Evolutionary conservation across 2,888 invertebrate genomes (phyloP).

Genomic region (Chelonus formosanus): DNA sequence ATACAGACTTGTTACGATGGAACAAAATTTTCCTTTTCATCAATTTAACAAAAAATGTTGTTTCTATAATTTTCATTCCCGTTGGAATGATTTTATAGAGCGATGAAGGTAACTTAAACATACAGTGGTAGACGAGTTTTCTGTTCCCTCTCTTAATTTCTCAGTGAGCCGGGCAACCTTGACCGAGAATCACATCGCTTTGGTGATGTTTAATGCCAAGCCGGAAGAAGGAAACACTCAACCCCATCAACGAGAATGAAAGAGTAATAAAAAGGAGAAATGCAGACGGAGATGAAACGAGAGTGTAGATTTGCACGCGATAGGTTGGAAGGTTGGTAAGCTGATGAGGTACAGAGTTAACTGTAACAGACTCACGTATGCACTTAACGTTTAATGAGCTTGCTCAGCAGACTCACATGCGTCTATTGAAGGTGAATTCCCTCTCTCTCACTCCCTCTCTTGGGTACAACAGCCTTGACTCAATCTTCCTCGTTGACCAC

Average conservation of each 20-base stretch:
- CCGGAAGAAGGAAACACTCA: slow-evolving; percentile 16
- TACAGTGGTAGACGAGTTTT: slow-evolving; percentile 6
- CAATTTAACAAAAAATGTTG: too few species aligned
- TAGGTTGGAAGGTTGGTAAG: slow-evolving; percentile 3
- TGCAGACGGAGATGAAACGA: too few species aligned
- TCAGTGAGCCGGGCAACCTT: slow-evolving; percentile 10
- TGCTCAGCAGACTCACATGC: slow-evolving; percentile 9
- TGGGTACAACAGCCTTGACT: slow-evolving; percentile 15
- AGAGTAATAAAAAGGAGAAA: too few species aligned
- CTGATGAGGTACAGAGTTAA: background rate
- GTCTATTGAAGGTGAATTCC: background rate
- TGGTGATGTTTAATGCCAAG: slow-evolving; percentile 20
- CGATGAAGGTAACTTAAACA: background rate
- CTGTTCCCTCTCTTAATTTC: background rate
- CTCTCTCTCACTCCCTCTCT: slow-evolving; percentile 7
- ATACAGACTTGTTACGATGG: too few species aligned
- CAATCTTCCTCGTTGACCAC: slow-evolving; percentile 14
- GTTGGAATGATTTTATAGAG: too few species aligned
- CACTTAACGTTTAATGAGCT: slow-evolving; percentile 9
- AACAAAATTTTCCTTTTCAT: too few species aligned
- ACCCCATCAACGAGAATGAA: background rate
- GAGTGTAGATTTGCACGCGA: too few species aligned
- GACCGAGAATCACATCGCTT: slow-evolving; percentile 11
- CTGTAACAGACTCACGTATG: background rate
- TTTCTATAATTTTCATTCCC: too few species aligned